Base-by-base conservation (phyloP, 92 coral and sea anemone genomes). In the Scolanthus callimorphus region DNA sequence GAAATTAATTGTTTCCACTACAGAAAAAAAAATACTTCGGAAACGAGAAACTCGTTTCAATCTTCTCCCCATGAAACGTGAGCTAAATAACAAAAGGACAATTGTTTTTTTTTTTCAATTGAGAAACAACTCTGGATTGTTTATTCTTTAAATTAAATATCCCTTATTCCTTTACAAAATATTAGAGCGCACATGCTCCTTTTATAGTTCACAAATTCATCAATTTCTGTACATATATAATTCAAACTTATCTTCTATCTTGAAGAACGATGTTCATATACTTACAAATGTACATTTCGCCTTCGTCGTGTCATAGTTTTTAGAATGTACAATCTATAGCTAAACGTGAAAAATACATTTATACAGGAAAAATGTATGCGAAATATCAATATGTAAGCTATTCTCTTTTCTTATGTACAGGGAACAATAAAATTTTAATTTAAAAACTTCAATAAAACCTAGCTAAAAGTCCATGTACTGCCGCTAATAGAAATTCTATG, bases 201-300 rank as follows among this genome's bases (percentile, higher is more conserved):
- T 31, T 37, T 60, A 41, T 39, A 4, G 23, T 60, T 37, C 66
- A 60, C 8, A 60, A 60, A 60, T 37, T 60, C 47, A 23, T 27
- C 41, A 17, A 60, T 39, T 26, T 58, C 64, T 60, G 66, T 60
- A 60, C 66, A 60, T 41, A 60, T 60, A n/a, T n/a, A n/a, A n/a
- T 58, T 39, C 66, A 60, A 29, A 21, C 23, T 41, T 41, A 10
- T 60, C 52, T 41, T 37, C 52, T 10, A 19, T 17, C 41, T 41
- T 20, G 13, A 47, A 60, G 47, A 47, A 60, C 23, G 24, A 60
- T 39, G 34, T 52, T 27, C 19, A 28, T 20, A 29, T 57, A 2
- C 31, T 57, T 29, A 57, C 38, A 57, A 60, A 38, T 38, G 47
- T 46, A 46, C 52, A 21, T 4, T 4, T 9, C 23, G 15, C 6